Evolutionary conservation across 2,888 invertebrate species (phyloP).

Genomic region (Nemoura dubitans): DNA sequence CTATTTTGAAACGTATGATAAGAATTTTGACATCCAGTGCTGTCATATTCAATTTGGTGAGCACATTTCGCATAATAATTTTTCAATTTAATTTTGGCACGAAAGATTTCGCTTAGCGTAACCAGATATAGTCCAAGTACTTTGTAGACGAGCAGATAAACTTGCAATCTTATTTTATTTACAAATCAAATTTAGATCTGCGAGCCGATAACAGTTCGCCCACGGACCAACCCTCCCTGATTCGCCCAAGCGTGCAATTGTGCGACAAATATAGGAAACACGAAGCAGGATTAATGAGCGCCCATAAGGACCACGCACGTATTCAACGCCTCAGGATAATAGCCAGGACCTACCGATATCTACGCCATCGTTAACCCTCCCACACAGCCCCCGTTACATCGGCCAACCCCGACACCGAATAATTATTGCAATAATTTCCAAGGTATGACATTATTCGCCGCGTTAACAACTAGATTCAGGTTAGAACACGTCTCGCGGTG

Average conservation of each 20-base stretch:
- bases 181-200: not conserved
- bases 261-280: not conserved
- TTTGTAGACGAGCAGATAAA: not conserved
- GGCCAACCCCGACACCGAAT: not conserved
- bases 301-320: not conserved
- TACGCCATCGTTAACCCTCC: not conserved
- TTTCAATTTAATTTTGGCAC: not conserved
- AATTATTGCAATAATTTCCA: constrained; percentile 40
- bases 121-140: no score
- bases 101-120: not conserved
- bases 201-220: not conserved
- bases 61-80: constrained; percentile 1
- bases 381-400: not conserved
- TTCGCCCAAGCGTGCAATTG: not conserved
- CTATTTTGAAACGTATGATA: no score
- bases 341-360: not conserved
- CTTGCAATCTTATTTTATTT: not conserved
- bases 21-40: no score
- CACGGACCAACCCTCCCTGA: not conserved
- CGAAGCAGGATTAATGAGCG: not conserved
- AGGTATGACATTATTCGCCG: not conserved
- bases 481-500: not conserved
- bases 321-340: not conserved
- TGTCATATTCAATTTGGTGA: not conserved
- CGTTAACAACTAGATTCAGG: not conserved